Conservation (phyloP, 2,888 invertebrate genomes). For the Oxyteleia sp. region DNA sequence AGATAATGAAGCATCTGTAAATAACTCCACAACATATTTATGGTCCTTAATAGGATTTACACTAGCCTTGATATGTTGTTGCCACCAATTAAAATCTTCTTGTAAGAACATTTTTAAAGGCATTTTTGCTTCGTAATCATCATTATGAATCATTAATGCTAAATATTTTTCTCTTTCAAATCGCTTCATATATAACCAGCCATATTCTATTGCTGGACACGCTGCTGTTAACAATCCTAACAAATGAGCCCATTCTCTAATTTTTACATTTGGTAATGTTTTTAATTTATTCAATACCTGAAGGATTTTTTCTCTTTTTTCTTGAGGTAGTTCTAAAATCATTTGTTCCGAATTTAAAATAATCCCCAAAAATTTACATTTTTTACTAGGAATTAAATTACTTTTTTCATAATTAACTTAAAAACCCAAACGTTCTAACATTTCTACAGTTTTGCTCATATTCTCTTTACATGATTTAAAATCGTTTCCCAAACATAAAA, state of each 20-base stretch:
- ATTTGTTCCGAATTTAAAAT: constrained; percentile 20
- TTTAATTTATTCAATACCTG: no score
- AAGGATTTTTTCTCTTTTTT: no score
- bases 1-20: constrained; percentile 59
- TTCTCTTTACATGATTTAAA: constrained; percentile 3
- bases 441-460: background rate
- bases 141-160: background rate
- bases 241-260: constrained; percentile 52
- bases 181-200: constrained; percentile 69
- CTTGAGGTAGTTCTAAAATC: constrained; percentile 18
- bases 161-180: constrained; percentile 67
- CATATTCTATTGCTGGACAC: constrained; percentile 71
- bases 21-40: no score
- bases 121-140: constrained; percentile 15
- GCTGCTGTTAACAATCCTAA: no score
- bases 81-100: constrained; percentile 49
- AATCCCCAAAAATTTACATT: constrained; percentile 41
- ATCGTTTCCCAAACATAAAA: constrained; percentile 19
- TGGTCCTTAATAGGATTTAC: no score
- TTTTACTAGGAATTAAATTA: constrained; percentile 16
- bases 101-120: background rate
- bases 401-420: no score
- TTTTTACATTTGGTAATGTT: no score
- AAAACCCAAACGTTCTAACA: constrained; percentile 27
- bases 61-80: no score